Conservation (phyloP, 2,797 vertebrate genomes). For the Microctenopoma stevenorrisi region DNA sequence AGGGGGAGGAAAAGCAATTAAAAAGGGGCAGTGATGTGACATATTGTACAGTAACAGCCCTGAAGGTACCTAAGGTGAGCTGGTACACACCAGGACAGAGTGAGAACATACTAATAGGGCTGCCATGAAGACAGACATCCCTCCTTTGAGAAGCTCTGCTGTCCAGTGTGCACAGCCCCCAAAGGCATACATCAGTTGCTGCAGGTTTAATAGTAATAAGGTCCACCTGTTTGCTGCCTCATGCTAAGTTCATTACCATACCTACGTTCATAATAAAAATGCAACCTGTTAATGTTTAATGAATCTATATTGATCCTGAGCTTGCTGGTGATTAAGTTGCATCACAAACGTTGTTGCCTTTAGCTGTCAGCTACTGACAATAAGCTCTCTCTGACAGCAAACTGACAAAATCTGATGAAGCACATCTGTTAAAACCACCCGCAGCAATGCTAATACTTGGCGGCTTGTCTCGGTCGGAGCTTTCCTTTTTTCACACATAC, state of each 20-base stretch:
- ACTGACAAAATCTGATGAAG: constrained; percentile 24
- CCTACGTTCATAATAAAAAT: too few species aligned
- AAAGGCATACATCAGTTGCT: background rate
- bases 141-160: background rate
- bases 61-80: constrained; percentile 21
- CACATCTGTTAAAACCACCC: constrained; percentile 11
- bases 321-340: constrained; percentile 31
- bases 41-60: background rate
- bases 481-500: constrained; percentile 19
- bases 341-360: constrained; percentile 30
- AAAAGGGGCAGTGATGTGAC: constrained; percentile 12
- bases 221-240: too few species aligned
- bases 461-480: background rate
- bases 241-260: too few species aligned
- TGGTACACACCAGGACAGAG: background rate
- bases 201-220: too few species aligned
- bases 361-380: constrained; percentile 28
- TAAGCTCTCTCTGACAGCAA: constrained; percentile 42
- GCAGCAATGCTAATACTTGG: constrained; percentile 9
- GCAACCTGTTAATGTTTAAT: background rate
- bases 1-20: constrained; percentile 22
- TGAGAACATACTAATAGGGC: background rate
- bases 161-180: background rate
- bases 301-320: constrained; percentile 23
- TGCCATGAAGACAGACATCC: background rate